phyloP scores from a whole-genome alignment of 2,113 vertebrate genomes.

The Helogale parvula region DNA sequence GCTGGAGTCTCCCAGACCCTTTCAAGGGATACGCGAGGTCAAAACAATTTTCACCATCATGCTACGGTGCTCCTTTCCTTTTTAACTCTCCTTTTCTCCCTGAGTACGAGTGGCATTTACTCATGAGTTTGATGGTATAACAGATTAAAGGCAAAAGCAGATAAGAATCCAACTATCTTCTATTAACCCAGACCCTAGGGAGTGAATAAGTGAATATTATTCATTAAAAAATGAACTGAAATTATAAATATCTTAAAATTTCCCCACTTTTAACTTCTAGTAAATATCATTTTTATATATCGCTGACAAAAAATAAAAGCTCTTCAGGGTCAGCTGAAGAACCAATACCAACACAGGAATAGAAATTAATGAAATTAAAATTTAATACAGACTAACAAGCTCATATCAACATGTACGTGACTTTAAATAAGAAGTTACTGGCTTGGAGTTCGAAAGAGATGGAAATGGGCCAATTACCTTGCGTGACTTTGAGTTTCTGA shows the following conservation, averaged over 20 bases:
- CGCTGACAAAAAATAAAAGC: background rate
- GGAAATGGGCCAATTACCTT: background rate
- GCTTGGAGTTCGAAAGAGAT: background rate
- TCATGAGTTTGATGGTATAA: background rate
- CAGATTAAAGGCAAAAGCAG: background rate
- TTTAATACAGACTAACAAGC: background rate
- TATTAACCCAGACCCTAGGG: background rate
- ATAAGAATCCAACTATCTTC: background rate
- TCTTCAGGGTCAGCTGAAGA: background rate
- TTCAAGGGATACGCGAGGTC: background rate
- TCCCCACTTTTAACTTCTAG: background rate
- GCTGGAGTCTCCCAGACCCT: background rate
- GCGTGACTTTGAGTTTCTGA: background rate
- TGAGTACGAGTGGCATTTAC: background rate
- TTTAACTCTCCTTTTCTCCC: background rate
- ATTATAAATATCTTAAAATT: background rate
- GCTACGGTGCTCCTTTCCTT: background rate
- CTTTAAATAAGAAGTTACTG: background rate
- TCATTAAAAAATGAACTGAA: slow-evolving; percentile 30
- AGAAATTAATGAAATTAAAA: background rate
- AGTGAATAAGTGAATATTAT: background rate
- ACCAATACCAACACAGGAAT: background rate
- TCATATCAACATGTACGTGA: background rate
- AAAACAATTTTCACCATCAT: background rate
- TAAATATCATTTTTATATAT: background rate